phyloP scores from a whole-genome alignment of 2,888 invertebrate species.

The Lucinisca nassula region DNA sequence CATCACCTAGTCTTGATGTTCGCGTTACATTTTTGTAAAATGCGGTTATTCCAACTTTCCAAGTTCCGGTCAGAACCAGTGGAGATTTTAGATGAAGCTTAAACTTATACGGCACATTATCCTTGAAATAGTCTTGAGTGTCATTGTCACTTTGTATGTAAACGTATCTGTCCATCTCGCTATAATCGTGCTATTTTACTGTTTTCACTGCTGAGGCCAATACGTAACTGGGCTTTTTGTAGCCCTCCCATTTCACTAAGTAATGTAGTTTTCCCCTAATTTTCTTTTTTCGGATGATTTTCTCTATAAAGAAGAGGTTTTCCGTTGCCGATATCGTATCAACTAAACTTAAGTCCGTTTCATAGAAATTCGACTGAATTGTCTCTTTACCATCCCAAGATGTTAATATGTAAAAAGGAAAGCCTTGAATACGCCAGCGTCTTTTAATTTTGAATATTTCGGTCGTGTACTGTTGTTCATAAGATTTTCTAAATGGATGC shows the following conservation, averaged over 20 bases:
- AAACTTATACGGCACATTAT: not conserved
- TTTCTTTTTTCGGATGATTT: slow-evolving; percentile 29
- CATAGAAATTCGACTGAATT: slow-evolving; percentile 33
- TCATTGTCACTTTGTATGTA: not conserved
- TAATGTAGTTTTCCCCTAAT: not conserved
- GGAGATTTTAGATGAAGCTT: not conserved
- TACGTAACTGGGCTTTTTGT: not conserved
- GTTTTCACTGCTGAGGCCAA: not conserved
- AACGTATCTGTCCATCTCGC: not conserved
- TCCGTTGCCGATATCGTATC: not conserved
- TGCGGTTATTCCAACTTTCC: not conserved
- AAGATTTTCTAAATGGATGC: slow-evolving; percentile 30
- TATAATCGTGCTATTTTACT: not conserved
- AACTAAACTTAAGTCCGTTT: slow-evolving; percentile 40
- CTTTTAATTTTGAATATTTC: slow-evolving; percentile 35
- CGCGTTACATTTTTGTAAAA: not conserved
- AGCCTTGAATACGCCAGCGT: slow-evolving; percentile 33
- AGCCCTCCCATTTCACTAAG: not conserved
- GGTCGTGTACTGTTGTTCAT: slow-evolving; percentile 28
- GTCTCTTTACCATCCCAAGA: slow-evolving; percentile 21
- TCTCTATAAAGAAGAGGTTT: slow-evolving; percentile 45
- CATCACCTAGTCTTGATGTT: not conserved
- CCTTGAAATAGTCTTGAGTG: not conserved
- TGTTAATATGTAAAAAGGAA: slow-evolving; percentile 33
- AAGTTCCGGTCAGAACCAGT: not conserved